Evolutionary conservation across 2,888 invertebrate genomes (phyloP), one percentile per base, ranked within the genome.

Genomic region (Salpingus planirostris): DNA sequence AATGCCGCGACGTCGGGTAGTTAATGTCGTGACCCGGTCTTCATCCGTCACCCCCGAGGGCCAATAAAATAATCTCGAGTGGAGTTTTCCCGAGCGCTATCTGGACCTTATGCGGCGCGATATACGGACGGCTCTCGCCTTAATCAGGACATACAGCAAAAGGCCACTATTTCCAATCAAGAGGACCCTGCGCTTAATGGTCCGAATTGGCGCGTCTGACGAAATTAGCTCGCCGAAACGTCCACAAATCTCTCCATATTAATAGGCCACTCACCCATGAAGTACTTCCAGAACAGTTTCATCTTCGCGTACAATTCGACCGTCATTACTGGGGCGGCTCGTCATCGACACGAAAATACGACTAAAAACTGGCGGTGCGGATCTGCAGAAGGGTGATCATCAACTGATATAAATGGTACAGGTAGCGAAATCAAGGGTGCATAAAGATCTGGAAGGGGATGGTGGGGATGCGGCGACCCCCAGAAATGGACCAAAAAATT

Each of bases 11-110:
- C n/a, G 29, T 40, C 30, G 33, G 43, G 55, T 56, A 59, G 59
- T 65, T 64, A 64, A 62, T 61, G 66, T 65, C 66, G 61, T 54
- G 64, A 66, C 64, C 65, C 58, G 60, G 52, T 57, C 59, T 61
- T 59, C 64, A 64, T 66, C 64, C 63, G 61, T 66, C 65, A 65
- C 60, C 49, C 44, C 38, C 54, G 64, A 63, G 54, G 55, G 61
- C 62, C 62, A 65, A 65, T 65, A 65, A 65, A 64, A 54, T 57
- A 54, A 51, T 55, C 51, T 54, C 54, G 52, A 49, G 51, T 50
- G 47, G 50, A 54, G 54, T 56, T 54, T 56, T 51, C 47, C 50
- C 35, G 8, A 43, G 43, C 44, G 44, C 43, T 39, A 42, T 54
- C 55, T 57, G 60, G 60, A 60, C 62, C 57, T 59, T 59, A 59